Evolutionary conservation across 2,797 vertebrate genomes (phyloP), one percentile per base, ranked within the genome.

Genomic region (Columba guinea): DNA sequence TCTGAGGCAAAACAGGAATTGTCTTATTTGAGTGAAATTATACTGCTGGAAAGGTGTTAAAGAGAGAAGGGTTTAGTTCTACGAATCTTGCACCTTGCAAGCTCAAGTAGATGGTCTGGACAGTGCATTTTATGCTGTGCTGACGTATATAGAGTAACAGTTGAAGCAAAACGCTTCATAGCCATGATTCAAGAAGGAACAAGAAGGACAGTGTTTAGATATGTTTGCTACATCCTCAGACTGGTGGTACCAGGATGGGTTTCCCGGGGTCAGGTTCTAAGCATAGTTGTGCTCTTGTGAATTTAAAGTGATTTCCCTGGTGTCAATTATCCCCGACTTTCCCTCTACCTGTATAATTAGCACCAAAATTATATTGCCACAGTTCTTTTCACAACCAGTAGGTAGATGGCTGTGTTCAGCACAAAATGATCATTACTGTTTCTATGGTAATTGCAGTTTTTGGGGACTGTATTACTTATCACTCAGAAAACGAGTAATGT

Each of bases 141-240:
- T 85, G 76, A 86, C 48, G 81, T 85, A 35, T 73, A 65, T 19
- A 70, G 79, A 76, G 39, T 20, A 90, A 53, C 52, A 91, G 69
- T 12, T 85, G 92, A 74, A 86, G 59, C 84, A 94, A 89, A 81
- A 84, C 87, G 62, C 73, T 84, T 73, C 65, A 23, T 9, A 71
- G 5, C 69, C 35, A 4, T 7, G 41, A 60, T 52, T 75, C 3
- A 7, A 78, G 65, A 27, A 96, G 49, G 79, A 94, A 92, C 44
- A 92, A 94, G 84, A 46, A 62, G 74, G 62, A 53, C 1, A 26
- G 55, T 89, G 89, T 93, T 92, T 37, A 53, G 69, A 10, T 81
- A 2, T 41, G 37, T 51, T 69, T 73, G 27, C 37, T 88, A 18
- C 7, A 39, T 37, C 39, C 84, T 92, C 71, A 78, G n/a, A 70